Evolutionary conservation across 2,113 vertebrate genomes (phyloP), one percentile per base, ranked within the genome.

Genomic region (Anoura caudifer): DNA sequence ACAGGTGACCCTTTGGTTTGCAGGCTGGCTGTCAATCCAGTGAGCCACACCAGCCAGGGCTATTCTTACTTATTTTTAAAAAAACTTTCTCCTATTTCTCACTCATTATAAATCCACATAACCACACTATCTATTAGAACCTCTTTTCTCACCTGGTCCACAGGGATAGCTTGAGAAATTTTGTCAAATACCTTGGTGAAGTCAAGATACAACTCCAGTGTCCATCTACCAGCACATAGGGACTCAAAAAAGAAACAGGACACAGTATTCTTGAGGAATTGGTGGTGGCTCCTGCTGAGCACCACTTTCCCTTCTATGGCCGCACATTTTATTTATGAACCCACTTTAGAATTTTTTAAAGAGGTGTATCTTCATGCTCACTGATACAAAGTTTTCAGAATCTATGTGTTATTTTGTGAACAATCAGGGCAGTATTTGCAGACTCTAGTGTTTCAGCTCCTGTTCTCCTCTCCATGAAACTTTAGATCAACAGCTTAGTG

Each of bases 31-130:
- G 22, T 59, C 56, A 59, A 59, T 59, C 56, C 56, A 59, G 56
- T 59, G 22, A 59, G 56, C 22, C 56, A 59, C 56, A 56, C 22
- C 56, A 59, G 22, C 56, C 56, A 59, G 22, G 8, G 56, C 56
- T 59, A 80, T 52, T 95, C 41, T 86, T 31, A 13, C 45, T 72
- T 63, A 28, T 63, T 63, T 63, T 63, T 63, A 15, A 36, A 12
- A 12, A 15, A 47, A 86, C 17, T 41, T 86, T 65, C 31, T 91
- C 26, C 26, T 12, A 45, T 50, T 65, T 31, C 50, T n/a, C 3
- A 83, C n/a, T 84, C 26, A 83, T 87, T 87, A 94, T 13, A 94
- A 92, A 87, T 43, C 31, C 22, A 81, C 38, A 41, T 77, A 86
- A 33, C 36, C 84, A 77, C 31, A 76, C 0, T 47, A n/a, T 43